These are phyloP conservation scores for Gastracanthus pulcherrimus DNA, from an alignment of 2,888 invertebrate genomes.

Conservation along the genomic window DNA sequence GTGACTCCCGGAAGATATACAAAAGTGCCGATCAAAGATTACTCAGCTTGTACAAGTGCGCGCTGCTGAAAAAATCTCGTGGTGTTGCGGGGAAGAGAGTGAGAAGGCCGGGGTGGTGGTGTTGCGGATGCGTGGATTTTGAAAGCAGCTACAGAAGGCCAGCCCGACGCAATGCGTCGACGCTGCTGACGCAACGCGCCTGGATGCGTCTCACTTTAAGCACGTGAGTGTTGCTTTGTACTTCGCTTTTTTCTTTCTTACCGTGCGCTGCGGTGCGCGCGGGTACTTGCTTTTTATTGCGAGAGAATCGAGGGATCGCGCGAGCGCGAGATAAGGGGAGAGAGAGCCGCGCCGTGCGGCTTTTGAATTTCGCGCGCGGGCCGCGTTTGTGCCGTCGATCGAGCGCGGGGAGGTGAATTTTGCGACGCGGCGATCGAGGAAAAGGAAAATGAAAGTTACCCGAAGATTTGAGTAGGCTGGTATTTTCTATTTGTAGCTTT, in stretches of 20 bases:
- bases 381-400: background rate
- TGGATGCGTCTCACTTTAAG: slow-evolving; percentile 86
- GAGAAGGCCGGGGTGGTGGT: slow-evolving; percentile 55
- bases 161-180: slow-evolving; percentile 78
- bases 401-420: background rate
- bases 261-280: background rate
- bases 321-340: background rate
- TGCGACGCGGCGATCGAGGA: too few relatives aligned
- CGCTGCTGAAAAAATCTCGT: background rate
- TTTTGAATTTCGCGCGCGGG: slow-evolving; percentile 38
- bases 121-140: slow-evolving; percentile 67
- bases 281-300: too few relatives aligned
- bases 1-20: background rate
- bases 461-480: background rate
- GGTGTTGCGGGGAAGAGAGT: background rate
- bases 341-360: background rate
- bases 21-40: too few relatives aligned
- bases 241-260: background rate
- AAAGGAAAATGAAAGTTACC: background rate
- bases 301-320: too few relatives aligned
- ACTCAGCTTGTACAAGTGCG: too few relatives aligned
- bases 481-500: too few relatives aligned
- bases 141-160: slow-evolving; percentile 76
- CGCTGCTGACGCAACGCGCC: slow-evolving; percentile 79
- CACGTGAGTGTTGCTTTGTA: slow-evolving; percentile 80